Conservation (phyloP, 2,797 vertebrate species). For the Microchirus variegatus region DNA sequence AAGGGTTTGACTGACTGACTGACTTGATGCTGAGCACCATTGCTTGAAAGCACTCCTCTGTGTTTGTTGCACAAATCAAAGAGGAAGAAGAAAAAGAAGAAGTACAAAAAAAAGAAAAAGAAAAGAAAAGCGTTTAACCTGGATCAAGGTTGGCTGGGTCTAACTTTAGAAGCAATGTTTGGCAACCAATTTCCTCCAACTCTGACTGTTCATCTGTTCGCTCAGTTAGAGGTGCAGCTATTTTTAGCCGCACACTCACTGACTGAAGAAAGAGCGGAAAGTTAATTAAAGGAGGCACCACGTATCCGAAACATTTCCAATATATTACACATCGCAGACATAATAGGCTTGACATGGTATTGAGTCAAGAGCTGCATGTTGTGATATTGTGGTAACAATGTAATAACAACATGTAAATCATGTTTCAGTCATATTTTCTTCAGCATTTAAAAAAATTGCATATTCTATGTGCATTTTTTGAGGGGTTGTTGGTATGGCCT, state of each 20-base stretch:
- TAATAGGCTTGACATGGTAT: constrained; percentile 4
- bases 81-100: constrained; percentile 36
- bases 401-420: background rate
- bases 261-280: constrained; percentile 53
- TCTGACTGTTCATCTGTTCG: constrained; percentile 72
- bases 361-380: constrained; percentile 9
- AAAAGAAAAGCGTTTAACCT: constrained; percentile 64
- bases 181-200: constrained; percentile 67
- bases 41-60: constrained; percentile 57
- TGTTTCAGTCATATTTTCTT: background rate
- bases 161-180: constrained; percentile 77
- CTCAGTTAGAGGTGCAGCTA: constrained; percentile 68
- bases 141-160: constrained; percentile 79
- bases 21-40: constrained; percentile 47
- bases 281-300: constrained; percentile 65
- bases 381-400: constrained; percentile 5
- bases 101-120: constrained; percentile 48
- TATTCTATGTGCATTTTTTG: no score
- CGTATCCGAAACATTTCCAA: constrained; percentile 37
- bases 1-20: constrained; percentile 52
- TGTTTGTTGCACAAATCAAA: constrained; percentile 58
- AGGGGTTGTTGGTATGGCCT: no score
- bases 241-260: constrained; percentile 67
- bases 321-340: constrained; percentile 23
- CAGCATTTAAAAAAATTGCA: no score